A percentile compares a stretch with the other conserved stretches of the same genome.
These are phyloP conservation scores for Synergus gifuensis DNA, from an alignment of 2,888 invertebrate genomes.

Conservation along the genomic window DNA sequence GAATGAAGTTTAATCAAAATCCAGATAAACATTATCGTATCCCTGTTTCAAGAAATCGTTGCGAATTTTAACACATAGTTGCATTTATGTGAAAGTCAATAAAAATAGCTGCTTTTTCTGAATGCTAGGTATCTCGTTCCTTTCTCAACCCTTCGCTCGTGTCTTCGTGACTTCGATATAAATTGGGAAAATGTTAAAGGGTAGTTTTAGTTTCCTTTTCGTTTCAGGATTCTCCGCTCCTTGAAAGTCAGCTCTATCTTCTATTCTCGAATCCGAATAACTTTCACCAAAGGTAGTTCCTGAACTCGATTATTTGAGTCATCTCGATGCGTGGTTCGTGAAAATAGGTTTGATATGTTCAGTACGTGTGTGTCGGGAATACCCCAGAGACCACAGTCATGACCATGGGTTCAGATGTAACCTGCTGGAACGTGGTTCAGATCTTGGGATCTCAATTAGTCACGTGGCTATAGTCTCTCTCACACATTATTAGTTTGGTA, in stretches of 20 bases:
- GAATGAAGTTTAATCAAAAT: background rate
- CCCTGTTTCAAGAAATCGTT: background rate
- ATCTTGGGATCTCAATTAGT: background rate
- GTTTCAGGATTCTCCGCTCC: background rate
- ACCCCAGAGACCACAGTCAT: background rate
- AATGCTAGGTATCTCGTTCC: background rate
- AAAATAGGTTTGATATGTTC: conserved; percentile 6
- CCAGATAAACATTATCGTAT: background rate
- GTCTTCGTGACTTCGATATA: conserved; percentile 15
- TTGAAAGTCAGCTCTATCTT: background rate
- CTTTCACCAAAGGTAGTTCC: background rate
- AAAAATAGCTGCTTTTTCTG: background rate
- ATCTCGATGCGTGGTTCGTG: background rate
- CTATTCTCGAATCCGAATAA: conserved; percentile 10
- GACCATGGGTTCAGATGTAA: background rate
- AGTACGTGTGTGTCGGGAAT: background rate
- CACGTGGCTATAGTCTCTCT: background rate
- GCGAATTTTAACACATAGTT: background rate
- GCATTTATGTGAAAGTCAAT: background rate
- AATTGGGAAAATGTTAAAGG: conserved; percentile 17
- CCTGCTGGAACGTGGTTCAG: background rate
- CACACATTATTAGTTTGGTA: background rate
- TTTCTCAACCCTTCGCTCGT: background rate
- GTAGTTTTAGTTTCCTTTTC: background rate
- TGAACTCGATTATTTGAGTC: background rate